Percentiles rank a stretch among this genome's conserved stretches.
phyloP scores from a whole-genome alignment of 2,113 vertebrate genomes.

The Serinus canaria region DNA sequence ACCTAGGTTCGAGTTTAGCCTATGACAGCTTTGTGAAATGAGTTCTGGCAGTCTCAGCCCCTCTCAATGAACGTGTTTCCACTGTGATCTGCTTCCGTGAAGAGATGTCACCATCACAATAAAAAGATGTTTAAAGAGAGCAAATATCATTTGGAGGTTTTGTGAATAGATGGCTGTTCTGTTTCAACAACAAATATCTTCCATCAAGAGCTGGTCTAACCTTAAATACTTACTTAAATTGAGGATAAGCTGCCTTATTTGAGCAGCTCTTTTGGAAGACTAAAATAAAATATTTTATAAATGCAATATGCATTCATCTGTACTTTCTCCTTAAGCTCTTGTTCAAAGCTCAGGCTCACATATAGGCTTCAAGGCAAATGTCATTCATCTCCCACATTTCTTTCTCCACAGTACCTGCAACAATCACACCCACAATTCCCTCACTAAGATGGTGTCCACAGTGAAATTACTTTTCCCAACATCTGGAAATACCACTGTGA shows the following conservation, averaged over 20 bases:
- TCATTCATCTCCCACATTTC: background rate
- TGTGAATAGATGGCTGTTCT: background rate
- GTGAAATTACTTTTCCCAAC: background rate
- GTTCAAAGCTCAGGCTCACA: conserved; percentile 42
- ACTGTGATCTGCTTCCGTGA: conserved; percentile 2
- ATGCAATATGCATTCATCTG: conserved; percentile 22
- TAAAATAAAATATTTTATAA: conserved; percentile 62
- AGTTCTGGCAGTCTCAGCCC: conserved; percentile 69
- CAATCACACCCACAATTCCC: background rate
- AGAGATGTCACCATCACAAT: conserved; percentile 36
- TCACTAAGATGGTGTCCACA: background rate
- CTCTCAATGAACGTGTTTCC: conserved; percentile 53
- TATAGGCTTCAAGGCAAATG: background rate
- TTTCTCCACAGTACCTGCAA: background rate
- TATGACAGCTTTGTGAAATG: conserved; percentile 62
- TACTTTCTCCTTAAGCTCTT: conserved; percentile 8
- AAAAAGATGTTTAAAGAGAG: conserved; percentile 1
- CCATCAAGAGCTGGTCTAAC: conserved; percentile 41
- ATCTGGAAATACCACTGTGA: background rate
- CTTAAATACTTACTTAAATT: conserved; percentile 51
- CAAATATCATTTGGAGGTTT: background rate
- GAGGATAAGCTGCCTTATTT: conserved; percentile 40
- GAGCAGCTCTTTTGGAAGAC: conserved; percentile 48
- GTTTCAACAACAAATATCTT: background rate
- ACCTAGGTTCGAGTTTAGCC: conserved; percentile 72